Percentiles rank a stretch among this genome's conserved stretches.
phyloP scores from a whole-genome alignment of 2,888 invertebrate genomes.

The Mellilla xanthometata region DNA sequence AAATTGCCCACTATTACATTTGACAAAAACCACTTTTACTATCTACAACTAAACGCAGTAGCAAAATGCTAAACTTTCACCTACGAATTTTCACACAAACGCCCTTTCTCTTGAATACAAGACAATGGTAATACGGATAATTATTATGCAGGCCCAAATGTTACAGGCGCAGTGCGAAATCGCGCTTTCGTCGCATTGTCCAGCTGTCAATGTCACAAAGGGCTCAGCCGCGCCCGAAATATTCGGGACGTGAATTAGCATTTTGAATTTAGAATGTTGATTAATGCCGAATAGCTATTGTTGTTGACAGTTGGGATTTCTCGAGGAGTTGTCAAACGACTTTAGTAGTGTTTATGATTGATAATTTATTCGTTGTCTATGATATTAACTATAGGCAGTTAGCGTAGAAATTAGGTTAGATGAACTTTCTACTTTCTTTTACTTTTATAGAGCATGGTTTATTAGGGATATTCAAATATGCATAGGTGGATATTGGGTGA shows the following conservation, averaged over 20 bases:
- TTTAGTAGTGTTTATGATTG: constrained; percentile 18
- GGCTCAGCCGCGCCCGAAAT: constrained; percentile 19
- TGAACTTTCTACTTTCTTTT: constrained; percentile 19
- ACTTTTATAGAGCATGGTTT: not conserved
- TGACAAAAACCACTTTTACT: constrained; percentile 20
- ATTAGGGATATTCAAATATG: not conserved
- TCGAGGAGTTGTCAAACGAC: constrained; percentile 18
- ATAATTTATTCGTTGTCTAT: constrained; percentile 15
- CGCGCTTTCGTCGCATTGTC: constrained; percentile 19
- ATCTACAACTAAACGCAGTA: constrained; percentile 9
- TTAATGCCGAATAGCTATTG: constrained; percentile 23
- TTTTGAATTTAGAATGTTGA: constrained; percentile 23
- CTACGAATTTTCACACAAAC: constrained; percentile 46
- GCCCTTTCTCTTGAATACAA: constrained; percentile 58
- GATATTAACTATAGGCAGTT: constrained; percentile 18
- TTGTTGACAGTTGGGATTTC: constrained; percentile 18
- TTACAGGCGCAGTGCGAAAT: constrained; percentile 41
- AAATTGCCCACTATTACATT: constrained; percentile 5
- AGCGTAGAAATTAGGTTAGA: not conserved
- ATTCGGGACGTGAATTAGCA: constrained; percentile 14
- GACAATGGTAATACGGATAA: constrained; percentile 70
- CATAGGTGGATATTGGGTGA: no score
- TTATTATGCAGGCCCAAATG: constrained; percentile 58
- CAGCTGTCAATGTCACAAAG: constrained; percentile 23
- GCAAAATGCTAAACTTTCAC: constrained; percentile 54